A percentile compares a stretch with the other conserved stretches of the same genome.
phyloP scores from a whole-genome alignment of 2,113 vertebrate genomes.

The Colossoma macropomum region DNA sequence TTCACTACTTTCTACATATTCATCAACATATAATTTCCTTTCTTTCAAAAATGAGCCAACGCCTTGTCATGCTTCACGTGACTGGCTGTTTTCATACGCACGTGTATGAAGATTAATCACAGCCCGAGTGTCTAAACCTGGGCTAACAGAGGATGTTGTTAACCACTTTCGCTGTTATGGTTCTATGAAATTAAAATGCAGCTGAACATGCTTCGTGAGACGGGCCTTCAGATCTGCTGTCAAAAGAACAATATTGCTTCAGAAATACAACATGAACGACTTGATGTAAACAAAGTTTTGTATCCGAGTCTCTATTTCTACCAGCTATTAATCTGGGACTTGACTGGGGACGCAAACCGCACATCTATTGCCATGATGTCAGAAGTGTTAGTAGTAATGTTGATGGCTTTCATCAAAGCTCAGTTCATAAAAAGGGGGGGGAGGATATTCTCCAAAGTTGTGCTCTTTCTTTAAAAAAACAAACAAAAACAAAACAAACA shows the following conservation, averaged over 20 bases:
- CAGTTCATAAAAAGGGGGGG: slow-evolving; percentile 21
- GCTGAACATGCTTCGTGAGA: background rate
- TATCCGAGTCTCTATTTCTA: background rate
- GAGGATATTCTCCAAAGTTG: background rate
- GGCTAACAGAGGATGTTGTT: too few species aligned
- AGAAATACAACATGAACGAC: slow-evolving; percentile 23
- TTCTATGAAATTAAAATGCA: too few species aligned
- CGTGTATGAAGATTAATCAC: too few species aligned
- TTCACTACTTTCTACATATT: too few species aligned
- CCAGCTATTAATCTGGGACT: background rate
- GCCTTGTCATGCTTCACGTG: too few species aligned
- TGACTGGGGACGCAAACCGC: background rate
- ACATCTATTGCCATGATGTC: slow-evolving; percentile 35
- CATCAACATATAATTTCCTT: too few species aligned
- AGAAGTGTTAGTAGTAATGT: slow-evolving; percentile 31
- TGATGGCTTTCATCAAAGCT: slow-evolving; percentile 42
- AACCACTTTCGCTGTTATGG: too few species aligned
- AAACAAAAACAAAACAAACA: too few species aligned
- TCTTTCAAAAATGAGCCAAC: too few species aligned
- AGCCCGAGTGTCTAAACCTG: too few species aligned
- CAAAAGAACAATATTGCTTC: slow-evolving; percentile 49
- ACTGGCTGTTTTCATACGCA: too few species aligned
- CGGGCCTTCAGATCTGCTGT: background rate
- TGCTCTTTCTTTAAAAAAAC: slow-evolving; percentile 10
- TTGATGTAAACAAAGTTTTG: slow-evolving; percentile 38